Conservation (phyloP, 2,113 vertebrate genomes). For the Eurypyga helias region DNA sequence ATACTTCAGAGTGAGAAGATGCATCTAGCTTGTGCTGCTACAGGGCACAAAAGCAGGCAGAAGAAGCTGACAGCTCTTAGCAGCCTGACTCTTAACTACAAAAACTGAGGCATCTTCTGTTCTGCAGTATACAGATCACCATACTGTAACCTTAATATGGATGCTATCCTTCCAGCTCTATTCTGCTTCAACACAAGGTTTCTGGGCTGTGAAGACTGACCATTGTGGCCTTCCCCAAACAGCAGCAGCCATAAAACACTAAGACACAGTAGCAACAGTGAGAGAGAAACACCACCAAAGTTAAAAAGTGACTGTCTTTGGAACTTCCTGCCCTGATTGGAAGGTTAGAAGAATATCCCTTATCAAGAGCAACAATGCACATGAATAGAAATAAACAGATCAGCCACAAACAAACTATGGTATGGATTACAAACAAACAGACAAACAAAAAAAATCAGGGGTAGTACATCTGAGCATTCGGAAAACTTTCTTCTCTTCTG, state of each 20-base stretch:
- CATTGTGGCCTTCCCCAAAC: neutral
- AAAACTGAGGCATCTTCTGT: neutral
- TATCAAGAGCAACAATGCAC: neutral
- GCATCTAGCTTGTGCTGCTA: neutral
- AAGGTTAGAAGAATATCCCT: neutral
- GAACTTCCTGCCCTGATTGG: neutral
- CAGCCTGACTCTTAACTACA: neutral
- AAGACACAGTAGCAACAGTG: neutral
- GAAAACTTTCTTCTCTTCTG: neutral
- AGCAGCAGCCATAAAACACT: neutral
- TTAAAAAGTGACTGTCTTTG: neutral
- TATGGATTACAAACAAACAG: neutral
- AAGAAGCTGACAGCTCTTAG: neutral
- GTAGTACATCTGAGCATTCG: neutral
- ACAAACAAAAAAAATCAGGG: neutral
- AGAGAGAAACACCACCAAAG: neutral
- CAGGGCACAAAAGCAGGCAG: neutral
- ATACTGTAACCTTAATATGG: neutral
- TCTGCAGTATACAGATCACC: neutral
- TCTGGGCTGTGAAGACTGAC: neutral
- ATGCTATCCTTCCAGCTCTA: neutral
- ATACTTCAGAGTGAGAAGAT: neutral
- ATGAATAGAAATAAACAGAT: neutral
- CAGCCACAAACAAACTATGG: neutral
- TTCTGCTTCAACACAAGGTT: neutral